Conservation (phyloP, 2,113 vertebrate genomes). For the Neodontobutis hainanensis region DNA sequence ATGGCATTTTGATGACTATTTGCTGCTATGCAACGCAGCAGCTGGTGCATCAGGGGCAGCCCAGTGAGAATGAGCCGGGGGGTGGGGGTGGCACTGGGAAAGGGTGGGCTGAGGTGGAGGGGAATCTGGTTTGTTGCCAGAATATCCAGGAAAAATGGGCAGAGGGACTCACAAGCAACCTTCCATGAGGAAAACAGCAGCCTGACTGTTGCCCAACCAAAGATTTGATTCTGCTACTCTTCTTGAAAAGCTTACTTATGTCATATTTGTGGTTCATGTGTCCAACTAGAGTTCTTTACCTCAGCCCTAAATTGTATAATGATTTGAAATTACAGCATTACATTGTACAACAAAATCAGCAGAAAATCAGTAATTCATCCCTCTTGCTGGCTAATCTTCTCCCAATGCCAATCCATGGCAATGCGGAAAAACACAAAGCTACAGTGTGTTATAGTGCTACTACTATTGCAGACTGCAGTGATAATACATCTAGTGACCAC, state of each 20-base stretch:
- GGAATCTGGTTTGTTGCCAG: slow-evolving; percentile 70
- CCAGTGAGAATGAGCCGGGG: slow-evolving; percentile 54
- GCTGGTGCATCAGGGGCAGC: slow-evolving; percentile 74
- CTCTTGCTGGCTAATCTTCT: no score
- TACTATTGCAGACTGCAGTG: no score
- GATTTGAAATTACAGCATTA: no score
- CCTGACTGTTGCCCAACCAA: not conserved
- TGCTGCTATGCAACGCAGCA: slow-evolving; percentile 78
- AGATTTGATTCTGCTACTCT: not conserved
- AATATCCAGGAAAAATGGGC: slow-evolving; percentile 56
- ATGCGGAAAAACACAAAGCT: no score
- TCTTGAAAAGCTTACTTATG: not conserved
- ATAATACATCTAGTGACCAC: no score
- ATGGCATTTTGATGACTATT: slow-evolving; percentile 79
- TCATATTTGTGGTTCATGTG: no score
- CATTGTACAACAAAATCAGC: no score
- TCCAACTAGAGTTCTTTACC: no score
- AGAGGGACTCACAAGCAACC: slow-evolving; percentile 45
- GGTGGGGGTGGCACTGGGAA: slow-evolving; percentile 50
- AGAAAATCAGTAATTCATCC: no score
- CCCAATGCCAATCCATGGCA: no score
- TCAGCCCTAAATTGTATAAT: no score
- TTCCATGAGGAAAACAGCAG: slow-evolving; percentile 1
- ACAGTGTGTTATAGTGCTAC: no score
- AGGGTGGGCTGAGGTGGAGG: slow-evolving; percentile 22